phyloP scores from a whole-genome alignment of 1,140 invertebrate genomes.

The Sesamia nonagrioides region DNA sequence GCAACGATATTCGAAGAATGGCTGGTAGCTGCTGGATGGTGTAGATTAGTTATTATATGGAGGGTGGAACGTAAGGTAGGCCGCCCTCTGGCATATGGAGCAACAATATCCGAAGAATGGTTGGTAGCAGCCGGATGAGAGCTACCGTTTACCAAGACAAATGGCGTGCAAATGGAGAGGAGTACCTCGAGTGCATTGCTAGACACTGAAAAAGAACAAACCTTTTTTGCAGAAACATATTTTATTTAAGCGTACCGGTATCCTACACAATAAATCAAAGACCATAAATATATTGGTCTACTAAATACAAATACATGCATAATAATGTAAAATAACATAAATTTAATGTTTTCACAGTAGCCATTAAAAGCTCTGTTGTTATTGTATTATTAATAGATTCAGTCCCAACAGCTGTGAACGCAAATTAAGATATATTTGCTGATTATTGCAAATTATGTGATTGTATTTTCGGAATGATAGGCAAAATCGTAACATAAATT shows the following conservation, averaged over 20 bases:
- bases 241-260: not conserved
- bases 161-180: too few species aligned
- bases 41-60: too few species aligned
- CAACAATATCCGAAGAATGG: too few species aligned
- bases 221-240: not conserved
- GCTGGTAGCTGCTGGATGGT: too few species aligned
- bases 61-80: too few species aligned
- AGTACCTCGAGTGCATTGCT: too few species aligned
- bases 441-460: not conserved
- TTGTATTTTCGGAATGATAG: not conserved
- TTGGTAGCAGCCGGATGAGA: too few species aligned
- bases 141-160: too few species aligned
- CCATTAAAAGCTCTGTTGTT: conserved; percentile 23
- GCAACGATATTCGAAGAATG: too few species aligned
- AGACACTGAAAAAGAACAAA: too few species aligned
- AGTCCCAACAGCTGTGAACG: conserved; percentile 1
- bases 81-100: too few species aligned
- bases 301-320: not conserved
- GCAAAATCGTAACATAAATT: not conserved
- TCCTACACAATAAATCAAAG: conserved; percentile 6
- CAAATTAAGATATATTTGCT: conserved; percentile 23
- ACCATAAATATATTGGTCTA: not conserved
- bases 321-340: conserved; percentile 6
- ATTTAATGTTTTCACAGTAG: conserved; percentile 6
- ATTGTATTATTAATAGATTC: conserved; percentile 37